These are phyloP conservation scores for Ploceus nigricollis DNA, from an alignment of 2,113 vertebrate genomes.

Conservation along the genomic window DNA sequence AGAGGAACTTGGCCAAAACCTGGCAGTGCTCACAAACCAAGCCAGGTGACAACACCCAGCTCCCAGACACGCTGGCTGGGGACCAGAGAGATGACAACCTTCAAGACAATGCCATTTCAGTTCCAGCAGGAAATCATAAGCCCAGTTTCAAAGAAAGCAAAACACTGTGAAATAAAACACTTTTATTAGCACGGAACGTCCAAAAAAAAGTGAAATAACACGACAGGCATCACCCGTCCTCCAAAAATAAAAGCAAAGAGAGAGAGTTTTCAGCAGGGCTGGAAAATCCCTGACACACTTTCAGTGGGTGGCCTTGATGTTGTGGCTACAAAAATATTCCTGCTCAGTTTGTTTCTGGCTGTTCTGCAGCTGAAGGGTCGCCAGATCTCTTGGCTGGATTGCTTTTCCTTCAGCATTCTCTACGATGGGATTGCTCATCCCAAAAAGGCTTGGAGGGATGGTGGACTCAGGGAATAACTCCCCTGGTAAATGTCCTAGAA, in stretches of 20 bases:
- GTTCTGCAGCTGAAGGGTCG: neutral
- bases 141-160: neutral
- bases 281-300: neutral
- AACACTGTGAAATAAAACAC: neutral
- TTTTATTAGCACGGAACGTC: neutral
- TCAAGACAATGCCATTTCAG: neutral
- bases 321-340: slow-evolving; percentile 38
- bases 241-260: slow-evolving; percentile 28
- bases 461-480: accelerated
- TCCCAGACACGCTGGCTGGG: neutral
- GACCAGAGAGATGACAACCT: neutral
- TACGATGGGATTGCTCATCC: neutral
- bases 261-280: neutral
- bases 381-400: slow-evolving; percentile 5
- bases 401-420: accelerated
- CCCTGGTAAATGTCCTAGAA: neutral
- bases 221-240: neutral
- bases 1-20: neutral
- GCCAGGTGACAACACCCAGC: neutral
- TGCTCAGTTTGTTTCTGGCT: slow-evolving; percentile 16
- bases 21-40: neutral
- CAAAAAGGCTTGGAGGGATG: accelerated
- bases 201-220: neutral
- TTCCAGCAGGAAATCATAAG: neutral
- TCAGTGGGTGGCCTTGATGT: slow-evolving; percentile 23